These are phyloP conservation scores for Rhagium mordax DNA, from an alignment of 2,888 invertebrate species.

Conservation along the genomic window DNA sequence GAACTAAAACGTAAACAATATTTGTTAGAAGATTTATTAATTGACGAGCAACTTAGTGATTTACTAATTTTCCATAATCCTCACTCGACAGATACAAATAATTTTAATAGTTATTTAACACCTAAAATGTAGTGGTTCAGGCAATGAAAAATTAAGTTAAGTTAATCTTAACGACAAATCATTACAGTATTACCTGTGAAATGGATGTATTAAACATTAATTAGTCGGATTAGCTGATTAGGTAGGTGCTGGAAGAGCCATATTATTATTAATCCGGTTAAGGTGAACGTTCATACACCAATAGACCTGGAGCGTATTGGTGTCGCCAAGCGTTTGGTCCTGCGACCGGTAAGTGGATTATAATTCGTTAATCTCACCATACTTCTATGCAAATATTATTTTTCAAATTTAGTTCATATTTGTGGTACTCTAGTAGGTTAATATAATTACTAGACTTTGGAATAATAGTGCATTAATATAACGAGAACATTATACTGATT, in stretches of 20 bases:
- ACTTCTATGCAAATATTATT: conserved; percentile 2
- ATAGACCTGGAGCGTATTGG: conserved; percentile 35
- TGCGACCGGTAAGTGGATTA: conserved; percentile 47
- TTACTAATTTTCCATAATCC: neutral
- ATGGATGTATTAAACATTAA: conserved; percentile 59
- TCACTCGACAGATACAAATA: neutral
- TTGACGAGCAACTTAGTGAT: no score
- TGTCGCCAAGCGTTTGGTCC: conserved; percentile 40
- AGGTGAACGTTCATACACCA: conserved; percentile 54
- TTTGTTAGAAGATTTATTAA: no score
- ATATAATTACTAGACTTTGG: neutral
- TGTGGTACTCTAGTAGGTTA: neutral
- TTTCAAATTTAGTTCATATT: conserved; percentile 25
- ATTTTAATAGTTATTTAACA: conserved; percentile 1
- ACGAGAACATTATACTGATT: neutral
- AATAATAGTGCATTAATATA: neutral
- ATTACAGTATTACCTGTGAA: conserved; percentile 36
- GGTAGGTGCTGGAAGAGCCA: conserved; percentile 55
- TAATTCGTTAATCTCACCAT: conserved; percentile 23
- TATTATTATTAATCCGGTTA: conserved; percentile 60
- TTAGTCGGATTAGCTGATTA: conserved; percentile 59
- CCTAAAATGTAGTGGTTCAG: neutral
- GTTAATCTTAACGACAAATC: neutral
- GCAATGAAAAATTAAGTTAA: neutral
- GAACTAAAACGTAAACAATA: no score